Evolutionary conservation across 2,797 vertebrate species (phyloP), one percentile per base, ranked within the genome.

Genomic region (Antennarius maculatus): DNA sequence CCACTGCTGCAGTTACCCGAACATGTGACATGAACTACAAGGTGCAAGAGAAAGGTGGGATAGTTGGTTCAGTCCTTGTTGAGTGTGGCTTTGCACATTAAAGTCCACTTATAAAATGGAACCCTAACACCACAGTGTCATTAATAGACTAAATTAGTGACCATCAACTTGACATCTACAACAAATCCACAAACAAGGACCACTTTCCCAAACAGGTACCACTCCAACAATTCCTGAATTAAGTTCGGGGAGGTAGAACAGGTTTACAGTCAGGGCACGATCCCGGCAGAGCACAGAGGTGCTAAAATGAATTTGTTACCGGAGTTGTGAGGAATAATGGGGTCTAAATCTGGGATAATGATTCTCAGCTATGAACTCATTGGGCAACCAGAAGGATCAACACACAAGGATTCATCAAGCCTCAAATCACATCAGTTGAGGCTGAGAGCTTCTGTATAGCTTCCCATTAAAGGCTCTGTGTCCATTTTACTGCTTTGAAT

Each of bases 341-440:
- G 71, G 70, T 53, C 60, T 71, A 67, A 67, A 68, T 69, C 55
- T 77, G 63, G 77, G 68, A 80, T 57, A 86, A 74, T 57, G 66
- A 74, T 74, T 83, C 37, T 4, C 52, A 64, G 61, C 64, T 65
- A 81, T 71, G 14, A 81, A 69, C 83, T 85, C 74, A 77, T 49
- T 63, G 64, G 71, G 31, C 59, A 64, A 68, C 67, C 71, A 68
- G 41, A 75, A 71, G 37, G 60, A 53, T 83, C 48, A 66, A 77
- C 70, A 79, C 79, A 83, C 42, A 43, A 70, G 47, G 78, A 86
- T 77, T 86, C 70, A 82, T 82, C 72, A 82, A 64, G 67, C 83
- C 56, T 84, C 72, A 89, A 87, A 88, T 88, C 76, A 80, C 69
- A 88, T 87, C 81, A 86, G 74, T 77, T 54, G 76, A 86, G 87